These are phyloP conservation scores for Centropus bengalensis DNA, from an alignment of 2,113 vertebrate species.

Conservation along the genomic window DNA sequence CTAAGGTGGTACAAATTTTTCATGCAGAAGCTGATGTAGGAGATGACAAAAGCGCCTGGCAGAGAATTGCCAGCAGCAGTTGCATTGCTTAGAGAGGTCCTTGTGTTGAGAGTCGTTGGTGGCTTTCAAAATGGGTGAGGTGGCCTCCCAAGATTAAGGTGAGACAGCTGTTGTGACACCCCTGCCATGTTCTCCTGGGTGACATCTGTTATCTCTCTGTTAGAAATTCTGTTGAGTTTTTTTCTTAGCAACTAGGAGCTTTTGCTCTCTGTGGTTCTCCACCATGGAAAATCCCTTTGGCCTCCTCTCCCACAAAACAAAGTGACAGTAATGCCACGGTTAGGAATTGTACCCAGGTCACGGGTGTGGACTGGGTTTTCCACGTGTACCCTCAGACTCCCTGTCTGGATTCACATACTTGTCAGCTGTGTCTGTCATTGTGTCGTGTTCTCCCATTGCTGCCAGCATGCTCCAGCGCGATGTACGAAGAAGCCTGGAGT, in stretches of 20 bases:
- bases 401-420: rapidly evolving
- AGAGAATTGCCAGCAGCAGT: rapidly evolving
- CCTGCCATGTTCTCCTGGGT: neutral
- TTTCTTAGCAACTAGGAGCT: neutral
- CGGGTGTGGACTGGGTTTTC: neutral
- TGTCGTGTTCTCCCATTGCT: neutral
- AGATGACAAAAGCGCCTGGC: neutral
- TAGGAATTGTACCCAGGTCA: neutral
- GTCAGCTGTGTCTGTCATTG: neutral
- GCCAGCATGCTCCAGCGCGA: neutral
- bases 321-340: neutral
- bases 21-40: neutral
- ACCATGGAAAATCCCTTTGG: neutral
- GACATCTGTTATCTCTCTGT: neutral
- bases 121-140: neutral
- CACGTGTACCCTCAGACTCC: neutral
- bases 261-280: neutral
- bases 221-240: neutral
- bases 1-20: rapidly evolving
- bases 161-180: neutral
- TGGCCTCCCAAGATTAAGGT: neutral
- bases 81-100: rapidly evolving
- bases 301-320: neutral
- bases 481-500: rapidly evolving
- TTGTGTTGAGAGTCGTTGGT: rapidly evolving